Percentiles rank a stretch among this genome's conserved stretches.
Evolutionary conservation across 2,888 invertebrate genomes (phyloP).

Genomic region (Erebia ligea): DNA sequence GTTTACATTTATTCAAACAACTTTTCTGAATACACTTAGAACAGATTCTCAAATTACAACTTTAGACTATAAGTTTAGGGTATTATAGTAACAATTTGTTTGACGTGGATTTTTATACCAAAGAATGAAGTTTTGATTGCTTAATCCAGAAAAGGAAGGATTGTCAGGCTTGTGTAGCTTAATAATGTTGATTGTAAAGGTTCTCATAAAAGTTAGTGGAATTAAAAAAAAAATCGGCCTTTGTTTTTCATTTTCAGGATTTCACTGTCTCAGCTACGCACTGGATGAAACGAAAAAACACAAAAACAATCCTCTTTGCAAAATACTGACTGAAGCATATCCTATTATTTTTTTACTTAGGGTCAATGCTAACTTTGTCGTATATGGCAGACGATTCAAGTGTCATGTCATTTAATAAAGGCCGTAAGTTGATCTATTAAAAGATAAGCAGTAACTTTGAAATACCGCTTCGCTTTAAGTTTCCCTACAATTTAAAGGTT

Average conservation of each 20-base stretch:
- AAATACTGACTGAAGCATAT: not conserved
- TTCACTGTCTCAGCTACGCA: too few species aligned
- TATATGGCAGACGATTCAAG: slow-evolving; percentile 47
- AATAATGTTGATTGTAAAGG: not conserved
- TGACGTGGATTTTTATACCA: not conserved
- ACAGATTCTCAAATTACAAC: not conserved
- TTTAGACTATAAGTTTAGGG: not conserved
- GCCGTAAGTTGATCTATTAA: slow-evolving; percentile 44
- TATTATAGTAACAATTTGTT: not conserved
- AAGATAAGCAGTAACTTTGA: slow-evolving; percentile 26
- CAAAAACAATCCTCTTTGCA: too few species aligned
- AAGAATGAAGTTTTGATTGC: slow-evolving; percentile 10
- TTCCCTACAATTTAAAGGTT: slow-evolving; percentile 33
- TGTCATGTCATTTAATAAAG: slow-evolving; percentile 49
- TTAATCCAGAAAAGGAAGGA: slow-evolving; percentile 13
- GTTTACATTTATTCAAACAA: slow-evolving; percentile 1
- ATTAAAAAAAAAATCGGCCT: too few species aligned
- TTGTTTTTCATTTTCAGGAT: too few species aligned
- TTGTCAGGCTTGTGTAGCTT: not conserved
- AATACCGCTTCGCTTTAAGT: slow-evolving; percentile 25
- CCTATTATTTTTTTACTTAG: not conserved
- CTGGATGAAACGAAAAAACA: too few species aligned
- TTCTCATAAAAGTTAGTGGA: not conserved
- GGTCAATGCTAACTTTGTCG: slow-evolving; percentile 19
- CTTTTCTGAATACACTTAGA: not conserved